Base-by-base conservation (phyloP, 2,113 vertebrate genomes). In the Rhinichthys klamathensis region DNA sequence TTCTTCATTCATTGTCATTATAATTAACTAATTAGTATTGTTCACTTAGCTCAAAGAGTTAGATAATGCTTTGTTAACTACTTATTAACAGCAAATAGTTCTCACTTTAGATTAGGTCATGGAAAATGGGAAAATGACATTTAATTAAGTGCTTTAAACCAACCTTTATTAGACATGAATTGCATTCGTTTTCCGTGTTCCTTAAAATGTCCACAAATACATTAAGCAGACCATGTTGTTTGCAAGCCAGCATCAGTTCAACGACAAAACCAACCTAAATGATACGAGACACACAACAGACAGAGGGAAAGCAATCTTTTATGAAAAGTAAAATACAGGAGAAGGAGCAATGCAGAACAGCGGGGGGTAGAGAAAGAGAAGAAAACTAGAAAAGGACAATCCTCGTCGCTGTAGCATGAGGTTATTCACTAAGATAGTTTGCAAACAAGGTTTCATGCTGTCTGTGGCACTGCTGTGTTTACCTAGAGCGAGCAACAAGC, bases 391-490 rank as follows among this genome's bases (percentile, higher is more conserved):
- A 58, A 87, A 83, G n/a, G 5, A n/a, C 5, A 58, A 54, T 79
- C 38, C 81, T 49, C 4, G 30, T 46, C 9, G 1, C 30, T 63
- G 16, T 18, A 30, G 41, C 41, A 30, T 27, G 30, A 61, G 44
- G 41, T 80, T 83, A 51, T 51, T 65, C 38, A 65, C 78, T 49
- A 61, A 80, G 60, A 25, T 80, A 44, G 78, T 80, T 80, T 80
- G 38, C 61, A 51, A 81, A 81, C 44, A 69, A 16, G 44, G 25
- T 16, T 41, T 73, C 65, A 63, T 27, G 41, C 82, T 73, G 30
- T 83, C 51, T 58, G 30, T 76, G 63, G 67, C 46, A 58, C 73
- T 73, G 67, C 60, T 61, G 18, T 72, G 70, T 84, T 87, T 80
- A 70, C 65, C 46, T 58, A 80, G 30, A 87, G 81, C 30, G 73